phyloP scores from a whole-genome alignment of 2,797 vertebrate species.

The Phataginus tricuspis region DNA sequence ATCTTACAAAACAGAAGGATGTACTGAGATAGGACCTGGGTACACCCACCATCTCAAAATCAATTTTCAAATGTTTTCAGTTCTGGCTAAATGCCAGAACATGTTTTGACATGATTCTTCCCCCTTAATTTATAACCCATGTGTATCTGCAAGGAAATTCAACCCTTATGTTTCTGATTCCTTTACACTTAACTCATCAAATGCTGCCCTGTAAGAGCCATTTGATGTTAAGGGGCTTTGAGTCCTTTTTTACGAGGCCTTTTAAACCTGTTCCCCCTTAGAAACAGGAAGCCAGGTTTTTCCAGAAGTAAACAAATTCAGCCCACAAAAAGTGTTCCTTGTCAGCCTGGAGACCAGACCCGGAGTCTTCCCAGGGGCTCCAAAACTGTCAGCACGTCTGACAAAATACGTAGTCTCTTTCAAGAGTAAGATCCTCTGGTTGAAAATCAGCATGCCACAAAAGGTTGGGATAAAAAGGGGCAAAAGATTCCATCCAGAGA shows the following conservation, averaged over 20 bases:
- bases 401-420: background rate
- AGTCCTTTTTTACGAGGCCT: conserved; percentile 60
- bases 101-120: conserved; percentile 58
- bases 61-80: background rate
- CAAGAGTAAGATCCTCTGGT: background rate
- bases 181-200: conserved; percentile 61
- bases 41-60: background rate
- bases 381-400: rapidly evolving
- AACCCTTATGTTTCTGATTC: conserved; percentile 72
- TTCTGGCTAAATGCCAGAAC: conserved; percentile 50
- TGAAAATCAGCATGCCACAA: rapidly evolving
- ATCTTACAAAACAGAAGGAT: background rate
- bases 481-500: background rate
- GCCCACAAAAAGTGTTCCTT: background rate
- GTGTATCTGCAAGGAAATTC: conserved; percentile 72
- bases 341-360: background rate
- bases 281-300: conserved; percentile 69
- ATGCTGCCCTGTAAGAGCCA: background rate
- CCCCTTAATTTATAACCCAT: conserved; percentile 51
- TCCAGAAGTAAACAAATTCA: conserved; percentile 50
- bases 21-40: background rate
- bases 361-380: background rate
- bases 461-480: background rate
- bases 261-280: conserved; percentile 36
- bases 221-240: conserved; percentile 58